Percentiles rank a stretch among this genome's conserved stretches.
phyloP scores from a whole-genome alignment of 2,113 vertebrate genomes.

The Rhagologus leucostigma region DNA sequence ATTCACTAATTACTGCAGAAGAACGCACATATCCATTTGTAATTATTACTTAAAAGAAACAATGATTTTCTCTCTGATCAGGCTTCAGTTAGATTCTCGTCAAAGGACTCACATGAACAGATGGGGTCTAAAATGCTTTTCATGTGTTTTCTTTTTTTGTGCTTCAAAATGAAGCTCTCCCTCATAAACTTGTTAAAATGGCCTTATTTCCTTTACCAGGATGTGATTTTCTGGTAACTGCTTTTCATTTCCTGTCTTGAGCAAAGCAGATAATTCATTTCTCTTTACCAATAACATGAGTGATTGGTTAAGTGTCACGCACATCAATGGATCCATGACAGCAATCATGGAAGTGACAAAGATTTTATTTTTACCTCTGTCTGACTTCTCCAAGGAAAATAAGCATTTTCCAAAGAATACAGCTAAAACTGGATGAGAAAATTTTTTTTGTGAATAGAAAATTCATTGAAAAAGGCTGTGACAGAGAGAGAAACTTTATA shows the following conservation, averaged over 20 bases:
- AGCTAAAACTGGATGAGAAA: neutral
- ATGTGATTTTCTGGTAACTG: neutral
- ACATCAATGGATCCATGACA: neutral
- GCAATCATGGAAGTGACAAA: neutral
- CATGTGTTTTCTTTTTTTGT: neutral
- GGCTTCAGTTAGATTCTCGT: neutral
- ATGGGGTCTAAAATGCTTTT: neutral
- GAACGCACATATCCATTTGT: neutral
- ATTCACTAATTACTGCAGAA: neutral
- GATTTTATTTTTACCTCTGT: neutral
- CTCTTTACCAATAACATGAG: neutral
- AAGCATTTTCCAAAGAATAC: neutral
- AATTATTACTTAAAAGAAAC: neutral
- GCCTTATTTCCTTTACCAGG: neutral
- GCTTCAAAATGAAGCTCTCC: neutral
- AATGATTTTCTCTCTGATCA: neutral
- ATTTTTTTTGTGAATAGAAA: slow-evolving; percentile 30
- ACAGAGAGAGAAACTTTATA: neutral
- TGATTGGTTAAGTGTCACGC: neutral
- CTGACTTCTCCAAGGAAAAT: neutral
- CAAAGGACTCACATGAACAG: neutral
- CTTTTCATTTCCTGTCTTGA: neutral
- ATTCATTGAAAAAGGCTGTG: slow-evolving; percentile 49
- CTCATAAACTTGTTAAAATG: neutral
- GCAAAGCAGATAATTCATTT: neutral